Percentiles rank a stretch among this genome's conserved stretches.
phyloP scores from a whole-genome alignment of 2,113 vertebrate genomes.

The Ctenodactylus gundi region DNA sequence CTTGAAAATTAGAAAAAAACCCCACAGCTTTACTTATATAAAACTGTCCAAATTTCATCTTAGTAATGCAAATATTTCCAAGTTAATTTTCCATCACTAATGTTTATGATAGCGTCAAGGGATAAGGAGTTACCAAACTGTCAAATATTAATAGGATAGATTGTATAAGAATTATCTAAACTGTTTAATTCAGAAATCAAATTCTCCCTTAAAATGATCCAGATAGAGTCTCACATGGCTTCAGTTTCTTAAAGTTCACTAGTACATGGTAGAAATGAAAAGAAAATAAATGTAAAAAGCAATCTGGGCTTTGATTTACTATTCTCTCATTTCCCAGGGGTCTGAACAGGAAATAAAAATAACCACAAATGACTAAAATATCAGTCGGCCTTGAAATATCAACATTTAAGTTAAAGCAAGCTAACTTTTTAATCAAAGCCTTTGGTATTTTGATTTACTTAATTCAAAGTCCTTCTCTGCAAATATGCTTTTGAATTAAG shows the following conservation, averaged over 20 bases:
- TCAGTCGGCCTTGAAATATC: constrained; percentile 83
- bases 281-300: constrained; percentile 83
- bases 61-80: background rate
- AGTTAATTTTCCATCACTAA: constrained; percentile 39
- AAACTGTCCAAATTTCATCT: background rate
- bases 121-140: constrained; percentile 53
- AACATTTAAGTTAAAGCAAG: constrained; percentile 81
- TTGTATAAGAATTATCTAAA: constrained; percentile 43
- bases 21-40: background rate
- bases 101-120: constrained; percentile 40
- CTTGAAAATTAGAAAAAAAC: background rate
- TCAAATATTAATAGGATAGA: constrained; percentile 37
- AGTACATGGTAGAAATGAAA: constrained; percentile 81
- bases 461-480: constrained; percentile 80
- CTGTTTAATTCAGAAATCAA: constrained; percentile 45
- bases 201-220: constrained; percentile 63
- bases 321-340: constrained; percentile 83
- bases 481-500: constrained; percentile 80
- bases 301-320: constrained; percentile 82
- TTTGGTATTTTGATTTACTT: constrained; percentile 83
- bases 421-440: constrained; percentile 82
- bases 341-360: constrained; percentile 82
- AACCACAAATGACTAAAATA: constrained; percentile 85
- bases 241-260: constrained; percentile 78
- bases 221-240: constrained; percentile 70